These are phyloP conservation scores for Tretioscincus oriximinensis DNA, from an alignment of 2,113 vertebrate species.

Conservation along the genomic window DNA sequence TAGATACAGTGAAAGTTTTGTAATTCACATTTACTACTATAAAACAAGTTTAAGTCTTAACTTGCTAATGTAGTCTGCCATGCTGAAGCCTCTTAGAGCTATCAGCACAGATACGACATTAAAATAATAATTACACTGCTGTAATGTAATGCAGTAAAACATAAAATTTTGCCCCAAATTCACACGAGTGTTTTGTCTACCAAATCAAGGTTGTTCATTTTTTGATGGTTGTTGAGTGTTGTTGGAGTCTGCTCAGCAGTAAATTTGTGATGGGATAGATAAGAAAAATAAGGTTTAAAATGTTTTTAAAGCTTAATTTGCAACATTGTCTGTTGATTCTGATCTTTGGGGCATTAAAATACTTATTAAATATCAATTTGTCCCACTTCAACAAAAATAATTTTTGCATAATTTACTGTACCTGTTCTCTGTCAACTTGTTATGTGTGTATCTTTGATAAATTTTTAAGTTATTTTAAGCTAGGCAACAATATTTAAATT, in stretches of 20 bases:
- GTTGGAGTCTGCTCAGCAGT: conserved; percentile 59
- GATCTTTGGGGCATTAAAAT: conserved; percentile 52
- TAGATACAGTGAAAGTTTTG: conserved; percentile 37
- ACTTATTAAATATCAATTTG: conserved; percentile 63
- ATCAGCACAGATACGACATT: conserved; percentile 40
- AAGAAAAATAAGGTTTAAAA: conserved; percentile 47
- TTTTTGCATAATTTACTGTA: conserved; percentile 70
- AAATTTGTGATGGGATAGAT: conserved; percentile 34
- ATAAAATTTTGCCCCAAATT: conserved; percentile 1
- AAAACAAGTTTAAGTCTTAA: background rate
- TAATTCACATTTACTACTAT: conserved; percentile 14
- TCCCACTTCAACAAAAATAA: conserved; percentile 65
- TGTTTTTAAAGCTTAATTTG: conserved; percentile 65
- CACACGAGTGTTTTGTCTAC: conserved; percentile 23
- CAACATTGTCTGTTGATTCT: conserved; percentile 61
- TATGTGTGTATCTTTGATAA: conserved; percentile 64
- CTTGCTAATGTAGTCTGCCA: background rate
- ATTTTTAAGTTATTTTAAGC: conserved; percentile 79
- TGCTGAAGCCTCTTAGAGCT: conserved; percentile 45
- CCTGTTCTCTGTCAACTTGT: conserved; percentile 67
- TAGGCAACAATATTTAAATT: conserved; percentile 75
- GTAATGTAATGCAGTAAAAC: conserved; percentile 37
- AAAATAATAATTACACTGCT: conserved; percentile 41
- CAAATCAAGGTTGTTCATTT: conserved; percentile 58
- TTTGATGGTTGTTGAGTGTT: conserved; percentile 59